Percentiles rank a stretch among this genome's conserved stretches.
phyloP scores from a whole-genome alignment of 1,140 invertebrate species.

The Drosophila ambigua region DNA sequence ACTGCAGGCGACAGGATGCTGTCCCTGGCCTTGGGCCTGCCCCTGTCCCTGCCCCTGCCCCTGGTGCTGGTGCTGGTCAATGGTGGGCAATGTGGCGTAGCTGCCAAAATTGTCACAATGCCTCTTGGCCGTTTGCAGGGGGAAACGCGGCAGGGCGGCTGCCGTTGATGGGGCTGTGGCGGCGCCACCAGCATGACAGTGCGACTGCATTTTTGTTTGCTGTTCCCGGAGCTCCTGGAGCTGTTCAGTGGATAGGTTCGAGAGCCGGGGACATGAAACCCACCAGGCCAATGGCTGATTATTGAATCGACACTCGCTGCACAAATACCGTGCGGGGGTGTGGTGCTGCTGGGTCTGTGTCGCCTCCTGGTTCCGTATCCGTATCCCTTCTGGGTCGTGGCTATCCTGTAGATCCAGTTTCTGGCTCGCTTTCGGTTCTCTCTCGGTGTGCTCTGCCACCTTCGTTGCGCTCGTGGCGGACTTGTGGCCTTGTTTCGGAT shows the following conservation, averaged over 20 bases:
- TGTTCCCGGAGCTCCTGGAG: conserved; percentile 22
- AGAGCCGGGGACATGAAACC: conserved; percentile 80
- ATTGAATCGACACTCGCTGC: conserved; percentile 76
- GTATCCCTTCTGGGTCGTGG: conserved; percentile 3
- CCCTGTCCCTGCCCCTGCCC: conserved; percentile 16
- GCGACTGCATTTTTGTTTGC: conserved; percentile 52
- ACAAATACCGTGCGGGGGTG: conserved; percentile 65
- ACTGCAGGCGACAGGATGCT: conserved; percentile 50
- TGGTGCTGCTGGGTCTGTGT: conserved; percentile 9
- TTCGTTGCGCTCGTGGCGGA: conserved; percentile 2
- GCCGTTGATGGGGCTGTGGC: conserved; percentile 1
- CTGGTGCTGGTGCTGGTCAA: conserved; percentile 54
- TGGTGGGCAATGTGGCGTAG: conserved; percentile 72
- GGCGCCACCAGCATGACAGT: conserved; percentile 40
- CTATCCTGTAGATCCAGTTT: not conserved
- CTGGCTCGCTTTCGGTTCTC: conserved; percentile 4
- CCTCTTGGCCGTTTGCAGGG: conserved; percentile 63
- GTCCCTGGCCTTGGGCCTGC: conserved; percentile 12
- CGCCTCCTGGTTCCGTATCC: conserved; percentile 3
- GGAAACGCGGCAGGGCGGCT: conserved; percentile 55
- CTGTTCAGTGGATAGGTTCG: conserved; percentile 56
- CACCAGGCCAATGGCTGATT: conserved; percentile 81
- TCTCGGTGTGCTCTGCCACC: conserved; percentile 2
- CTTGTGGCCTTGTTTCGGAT: conserved; percentile 46
- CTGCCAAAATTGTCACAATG: conserved; percentile 78